Percentiles rank a stretch among this genome's conserved stretches.
phyloP scores from a whole-genome alignment of 1,140 invertebrate genomes.

The Tachypleus tridentatus region DNA sequence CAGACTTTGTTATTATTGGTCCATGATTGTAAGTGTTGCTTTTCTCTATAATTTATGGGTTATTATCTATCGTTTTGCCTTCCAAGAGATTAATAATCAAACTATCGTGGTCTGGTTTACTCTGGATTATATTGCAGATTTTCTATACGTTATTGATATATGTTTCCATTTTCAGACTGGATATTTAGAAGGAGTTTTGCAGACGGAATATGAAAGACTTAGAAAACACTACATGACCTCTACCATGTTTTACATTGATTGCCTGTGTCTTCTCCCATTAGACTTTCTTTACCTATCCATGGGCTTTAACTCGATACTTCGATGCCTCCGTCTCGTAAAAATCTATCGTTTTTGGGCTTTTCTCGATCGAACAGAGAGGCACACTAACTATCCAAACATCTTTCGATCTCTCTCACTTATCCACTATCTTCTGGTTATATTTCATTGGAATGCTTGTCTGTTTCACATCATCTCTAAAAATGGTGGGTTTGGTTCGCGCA shows the following conservation, averaged over 20 bases:
- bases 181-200: slow-evolving; percentile 88
- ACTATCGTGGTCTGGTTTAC: slow-evolving; percentile 89
- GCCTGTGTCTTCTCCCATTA: slow-evolving; percentile 88
- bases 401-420: slow-evolving; percentile 82
- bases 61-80: slow-evolving; percentile 96
- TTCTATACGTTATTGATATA: slow-evolving; percentile 92
- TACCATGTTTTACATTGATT: slow-evolving; percentile 97
- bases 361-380: slow-evolving; percentile 91
- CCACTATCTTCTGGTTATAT: slow-evolving; percentile 92
- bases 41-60: slow-evolving; percentile 99
- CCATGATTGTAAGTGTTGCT: slow-evolving; percentile 90
- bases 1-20: slow-evolving; percentile 88
- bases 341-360: slow-evolving; percentile 97
- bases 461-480: slow-evolving; percentile 92
- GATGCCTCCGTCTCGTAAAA: slow-evolving; percentile 93
- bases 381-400: slow-evolving; percentile 96
- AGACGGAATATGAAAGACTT: slow-evolving; percentile 85
- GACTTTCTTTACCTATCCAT: slow-evolving; percentile 98
- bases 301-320: slow-evolving; percentile 91
- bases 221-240: slow-evolving; percentile 97
- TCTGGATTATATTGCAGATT: slow-evolving; percentile 91
- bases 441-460: slow-evolving; percentile 98
- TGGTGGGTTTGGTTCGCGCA: slow-evolving; percentile 78
- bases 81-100: slow-evolving; percentile 61
- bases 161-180: slow-evolving; percentile 94